Base-by-base conservation (phyloP, 2,888 invertebrate species). In the Charanyca ferruginea region DNA sequence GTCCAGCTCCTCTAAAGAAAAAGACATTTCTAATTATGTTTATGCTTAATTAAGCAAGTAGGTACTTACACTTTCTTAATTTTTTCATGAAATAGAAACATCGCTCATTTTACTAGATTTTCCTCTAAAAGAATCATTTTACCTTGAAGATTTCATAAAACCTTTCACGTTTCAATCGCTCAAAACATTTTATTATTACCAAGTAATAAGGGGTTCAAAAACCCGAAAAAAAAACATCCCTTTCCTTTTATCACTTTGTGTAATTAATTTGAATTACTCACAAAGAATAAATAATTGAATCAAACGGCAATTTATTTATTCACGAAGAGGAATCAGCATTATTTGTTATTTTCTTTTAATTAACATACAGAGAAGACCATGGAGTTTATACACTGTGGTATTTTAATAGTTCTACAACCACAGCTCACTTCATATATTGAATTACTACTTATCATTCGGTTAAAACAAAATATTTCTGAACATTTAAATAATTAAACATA, bases 251-350 rank as follows among this genome's bases (percentile, higher is more conserved):
- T 42, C 42, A 57, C 22, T 60, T 68, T 60, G 60, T 47, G 44
- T 60, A 67, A 75, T 74, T 55, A 52, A 67, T 67, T 67, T 47
- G n/a, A 52, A 74, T 42, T 42, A 52, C 41, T 68, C 32, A 47
- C 59, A 60, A 55, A 48, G 60, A 55, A 60, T 68, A 57, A 75
- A 74, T 74, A 60, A 74, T 68, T 52, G 60, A 57, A 67, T 72
- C 59, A 52, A 68, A 55, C 18, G 1, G 22, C 57, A 23, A 57
- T 32, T 48, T 55, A 47, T 76, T 73, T 63, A 76, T 52, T 58
- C 47, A 57, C 25, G 58, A 42, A 57, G 20, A 44, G 35, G 51
- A 38, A 55, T 51, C 62, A 47, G 47, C 51, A 41, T 47, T 48
- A 63, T 41, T 44, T 59, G 54, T 52, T 67, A 62, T 68, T 69